These are phyloP conservation scores for Diploscapter pachys DNA, from an alignment of 1,140 invertebrate genomes.

Conservation along the genomic window DNA sequence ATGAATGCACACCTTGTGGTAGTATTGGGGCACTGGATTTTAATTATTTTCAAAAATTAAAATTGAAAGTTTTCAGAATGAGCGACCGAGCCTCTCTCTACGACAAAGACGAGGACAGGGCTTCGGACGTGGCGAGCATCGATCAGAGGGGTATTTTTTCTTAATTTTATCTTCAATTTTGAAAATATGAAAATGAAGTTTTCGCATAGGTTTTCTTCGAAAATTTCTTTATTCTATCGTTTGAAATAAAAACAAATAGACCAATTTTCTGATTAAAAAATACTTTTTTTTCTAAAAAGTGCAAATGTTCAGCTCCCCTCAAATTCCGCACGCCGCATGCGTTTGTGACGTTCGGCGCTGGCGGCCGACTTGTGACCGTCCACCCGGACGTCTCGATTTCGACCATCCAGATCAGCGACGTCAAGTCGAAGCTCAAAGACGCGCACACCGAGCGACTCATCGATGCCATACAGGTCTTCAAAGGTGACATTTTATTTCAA, in stretches of 20 bases:
- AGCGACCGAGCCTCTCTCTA: conserved; percentile 18
- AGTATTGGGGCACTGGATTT: too few species aligned
- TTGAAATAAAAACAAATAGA: too few species aligned
- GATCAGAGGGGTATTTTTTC: neutral
- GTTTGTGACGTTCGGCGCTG: conserved; percentile 19
- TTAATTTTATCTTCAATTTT: neutral
- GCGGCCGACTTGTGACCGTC: conserved; percentile 26
- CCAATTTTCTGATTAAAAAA: neutral
- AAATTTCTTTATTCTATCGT: too few species aligned
- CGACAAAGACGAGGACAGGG: conserved; percentile 13
- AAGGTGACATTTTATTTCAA: conserved; percentile 3
- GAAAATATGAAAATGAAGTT: neutral
- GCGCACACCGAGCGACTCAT: conserved; percentile 10
- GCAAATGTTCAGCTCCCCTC: conserved; percentile 14
- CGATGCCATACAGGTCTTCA: conserved; percentile 23
- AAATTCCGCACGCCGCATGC: conserved; percentile 25
- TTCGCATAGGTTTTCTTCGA: too few species aligned
- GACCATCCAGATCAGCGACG: conserved; percentile 19
- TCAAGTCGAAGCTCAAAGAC: conserved; percentile 12
- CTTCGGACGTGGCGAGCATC: conserved; percentile 6
- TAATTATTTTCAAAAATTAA: too few species aligned
- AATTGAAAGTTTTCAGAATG: conserved; percentile 4
- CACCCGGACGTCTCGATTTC: conserved; percentile 18
- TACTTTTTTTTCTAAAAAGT: too few species aligned
- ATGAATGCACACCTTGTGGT: too few species aligned